Conservation (phyloP, 2,113 vertebrate species). For the Charadrius vociferus region DNA sequence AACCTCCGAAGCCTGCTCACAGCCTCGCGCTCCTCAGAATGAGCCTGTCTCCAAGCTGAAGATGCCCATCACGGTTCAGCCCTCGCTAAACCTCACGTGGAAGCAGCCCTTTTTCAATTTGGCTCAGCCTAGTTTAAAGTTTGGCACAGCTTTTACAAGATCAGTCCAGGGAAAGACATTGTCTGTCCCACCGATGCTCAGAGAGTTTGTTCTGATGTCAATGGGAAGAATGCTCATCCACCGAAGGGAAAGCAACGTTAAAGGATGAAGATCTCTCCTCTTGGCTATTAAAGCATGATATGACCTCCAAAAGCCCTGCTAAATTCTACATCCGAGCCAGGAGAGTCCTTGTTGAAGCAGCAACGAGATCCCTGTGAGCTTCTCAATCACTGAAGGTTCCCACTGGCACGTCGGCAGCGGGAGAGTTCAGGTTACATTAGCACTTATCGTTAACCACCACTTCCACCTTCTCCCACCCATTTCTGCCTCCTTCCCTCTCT, state of each 20-base stretch:
- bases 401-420: rapidly evolving
- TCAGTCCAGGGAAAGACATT: background rate
- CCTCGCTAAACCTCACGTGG: background rate
- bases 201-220: background rate
- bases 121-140: background rate
- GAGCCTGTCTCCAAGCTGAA: background rate
- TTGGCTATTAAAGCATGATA: background rate
- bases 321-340: background rate
- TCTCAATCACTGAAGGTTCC: background rate
- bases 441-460: background rate
- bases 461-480: background rate
- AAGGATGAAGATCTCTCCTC: background rate
- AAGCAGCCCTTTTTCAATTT: background rate
- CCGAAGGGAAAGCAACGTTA: background rate
- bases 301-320: background rate
- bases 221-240: background rate
- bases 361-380: background rate
- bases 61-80: background rate
- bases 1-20: background rate
- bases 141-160: background rate
- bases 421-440: background rate
- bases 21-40: background rate
- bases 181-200: background rate
- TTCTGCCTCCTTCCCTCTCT: background rate
- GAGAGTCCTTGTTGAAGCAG: background rate